Evolutionary conservation across 2,113 vertebrate species (phyloP).

Genomic region (Gracilinanus agilis): DNA sequence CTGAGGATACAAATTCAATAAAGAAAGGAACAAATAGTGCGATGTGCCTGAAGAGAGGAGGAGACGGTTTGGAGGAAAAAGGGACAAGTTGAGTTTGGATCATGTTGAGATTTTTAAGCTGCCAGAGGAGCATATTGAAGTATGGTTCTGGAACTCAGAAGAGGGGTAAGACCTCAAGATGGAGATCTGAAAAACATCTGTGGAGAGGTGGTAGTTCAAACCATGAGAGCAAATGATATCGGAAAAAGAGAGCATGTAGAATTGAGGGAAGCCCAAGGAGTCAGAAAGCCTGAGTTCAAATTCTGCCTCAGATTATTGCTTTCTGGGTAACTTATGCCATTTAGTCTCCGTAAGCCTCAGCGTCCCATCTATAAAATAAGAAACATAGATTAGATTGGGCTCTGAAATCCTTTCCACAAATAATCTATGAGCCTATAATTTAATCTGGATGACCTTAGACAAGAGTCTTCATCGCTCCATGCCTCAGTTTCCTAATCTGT

Average conservation of each 20-base stretch:
- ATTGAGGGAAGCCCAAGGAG: neutral
- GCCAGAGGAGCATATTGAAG: neutral
- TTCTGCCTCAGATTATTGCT: neutral
- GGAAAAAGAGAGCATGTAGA: neutral
- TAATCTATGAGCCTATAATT: too few relatives aligned
- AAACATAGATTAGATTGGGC: neutral
- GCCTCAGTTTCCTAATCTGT: neutral
- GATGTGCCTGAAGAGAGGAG: neutral
- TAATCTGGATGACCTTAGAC: neutral
- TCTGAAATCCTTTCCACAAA: neutral
- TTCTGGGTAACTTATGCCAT: neutral
- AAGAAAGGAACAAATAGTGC: too few relatives aligned
- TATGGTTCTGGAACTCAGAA: neutral
- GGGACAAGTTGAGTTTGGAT: neutral
- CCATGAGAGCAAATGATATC: neutral
- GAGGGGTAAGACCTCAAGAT: neutral
- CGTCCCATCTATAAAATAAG: neutral
- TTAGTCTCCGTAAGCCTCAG: neutral
- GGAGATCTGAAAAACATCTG: neutral
- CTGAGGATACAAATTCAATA: too few relatives aligned
- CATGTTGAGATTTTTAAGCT: neutral
- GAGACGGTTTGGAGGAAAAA: neutral
- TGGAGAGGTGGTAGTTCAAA: neutral
- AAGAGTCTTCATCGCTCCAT: neutral
- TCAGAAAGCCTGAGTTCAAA: neutral